A percentile compares a stretch with the other conserved stretches of the same genome.
phyloP scores from a whole-genome alignment of 2,113 vertebrate genomes.

The Paralichthys olivaceus region DNA sequence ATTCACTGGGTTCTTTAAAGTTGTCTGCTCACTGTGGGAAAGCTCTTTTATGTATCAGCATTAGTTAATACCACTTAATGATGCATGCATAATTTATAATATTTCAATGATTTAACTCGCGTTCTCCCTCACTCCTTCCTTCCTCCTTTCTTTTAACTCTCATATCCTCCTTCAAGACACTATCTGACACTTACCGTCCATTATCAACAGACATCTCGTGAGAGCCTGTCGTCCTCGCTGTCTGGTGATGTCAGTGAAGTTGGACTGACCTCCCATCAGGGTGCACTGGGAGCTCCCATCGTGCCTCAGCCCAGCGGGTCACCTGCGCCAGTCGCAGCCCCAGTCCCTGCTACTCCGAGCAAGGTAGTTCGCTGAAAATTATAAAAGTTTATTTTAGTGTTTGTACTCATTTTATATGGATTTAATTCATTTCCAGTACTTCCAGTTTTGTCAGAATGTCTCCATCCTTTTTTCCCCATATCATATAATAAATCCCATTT shows the following conservation, averaged over 20 bases:
- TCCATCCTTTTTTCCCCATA: neutral
- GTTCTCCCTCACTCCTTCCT: neutral
- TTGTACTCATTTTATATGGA: neutral
- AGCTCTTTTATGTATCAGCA: neutral
- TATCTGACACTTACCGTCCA: neutral
- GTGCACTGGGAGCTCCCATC: slow-evolving; percentile 87
- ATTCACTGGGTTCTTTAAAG: slow-evolving; percentile 24
- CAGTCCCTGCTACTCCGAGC: slow-evolving; percentile 81
- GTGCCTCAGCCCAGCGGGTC: slow-evolving; percentile 83
- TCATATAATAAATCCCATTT: slow-evolving; percentile 27
- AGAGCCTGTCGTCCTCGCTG: slow-evolving; percentile 82
- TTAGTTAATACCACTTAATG: neutral
- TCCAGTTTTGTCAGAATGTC: neutral
- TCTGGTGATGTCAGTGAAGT: slow-evolving; percentile 88
- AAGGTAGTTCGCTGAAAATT: slow-evolving; percentile 84
- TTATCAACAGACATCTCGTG: slow-evolving; percentile 69
- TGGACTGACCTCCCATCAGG: slow-evolving; percentile 88
- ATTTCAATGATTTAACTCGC: neutral
- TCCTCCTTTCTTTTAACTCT: neutral
- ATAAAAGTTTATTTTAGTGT: neutral
- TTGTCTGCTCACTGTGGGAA: slow-evolving; percentile 8
- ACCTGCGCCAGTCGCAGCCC: slow-evolving; percentile 77
- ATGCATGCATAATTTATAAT: neutral
- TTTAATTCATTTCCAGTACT: neutral
- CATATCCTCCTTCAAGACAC: neutral